Evolutionary conservation across 1,140 invertebrate species (phyloP), one percentile per base, ranked within the genome.

Genomic region (Pachypeltis micranthus): DNA sequence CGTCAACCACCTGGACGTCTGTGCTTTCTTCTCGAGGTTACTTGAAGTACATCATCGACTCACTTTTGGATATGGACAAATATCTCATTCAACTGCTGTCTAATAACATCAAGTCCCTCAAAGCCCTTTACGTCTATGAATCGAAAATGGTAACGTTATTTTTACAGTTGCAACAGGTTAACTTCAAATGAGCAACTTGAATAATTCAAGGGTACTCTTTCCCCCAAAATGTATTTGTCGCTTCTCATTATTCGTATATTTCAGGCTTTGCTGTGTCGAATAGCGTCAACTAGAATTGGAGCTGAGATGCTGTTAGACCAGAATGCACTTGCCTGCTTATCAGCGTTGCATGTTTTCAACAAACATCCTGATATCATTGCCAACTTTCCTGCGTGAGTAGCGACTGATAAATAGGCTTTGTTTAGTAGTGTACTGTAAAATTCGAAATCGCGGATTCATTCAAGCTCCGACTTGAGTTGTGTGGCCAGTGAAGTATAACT

Each of bases 91-190:
- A 78, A 56, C 79, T 90, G 16, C 71, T 94, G 21, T 83, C 85
- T 64, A 79, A 84, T 1, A 78, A 80, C 28, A 83, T 85, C 0
- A 81, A 84, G 39, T 65, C 84, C 12, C 76, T 94, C 25, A 81
- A 85, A 62, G 82, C 85, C 1, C 74, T 94, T 0, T 95, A 91
- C 76, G 81, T 94, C 0, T 94, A 91, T 75, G 88, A 93, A 72
- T 87, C 90, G 0, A 90, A 91, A 74, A 87, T 94, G 84, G 78
- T 78, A 69, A n/a, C n/a, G 70, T 69, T 69, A 58, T 24, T 44
- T 61, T 12, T 1, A 23, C 1, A 61, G 39, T 59, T 34, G n/a
- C 14, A 10, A 34, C 29, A n/a, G 34, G n/a, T n/a, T n/a, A n/a
- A n/a, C n/a, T n/a, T n/a, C n/a, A n/a, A n/a, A n/a, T n/a, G n/a